Evolutionary conservation across 2,113 vertebrate species (phyloP), one percentile per base, ranked within the genome.

Genomic region (Nansenia antarctica): DNA sequence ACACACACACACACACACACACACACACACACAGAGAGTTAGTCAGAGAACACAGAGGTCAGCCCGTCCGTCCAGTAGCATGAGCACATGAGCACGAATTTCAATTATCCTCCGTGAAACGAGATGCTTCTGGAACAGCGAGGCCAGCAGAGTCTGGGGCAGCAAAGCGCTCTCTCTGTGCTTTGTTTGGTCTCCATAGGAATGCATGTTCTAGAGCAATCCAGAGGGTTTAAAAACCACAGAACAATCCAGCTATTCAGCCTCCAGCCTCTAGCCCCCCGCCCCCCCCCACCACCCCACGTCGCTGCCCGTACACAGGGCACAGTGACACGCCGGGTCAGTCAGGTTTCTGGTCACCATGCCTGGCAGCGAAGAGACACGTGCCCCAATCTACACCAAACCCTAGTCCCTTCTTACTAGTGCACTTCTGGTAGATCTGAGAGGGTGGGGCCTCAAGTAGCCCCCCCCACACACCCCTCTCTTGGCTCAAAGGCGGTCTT

Each of bases 181-280:
- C 65, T 70, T 66, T 71, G 64, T 65, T 77, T 67, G 35, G 24
- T 55, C 22, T 30, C 54, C 22, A 74, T 30, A 70, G 70, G 78
- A 88, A 82, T 80, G 67, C 64, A 60, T 57, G 58, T 65, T 84
- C 70, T 59, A 63, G 58, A 81, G 6, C 69, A 64, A 75, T 67
- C 62, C 69, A 65, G 54, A 18, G 29, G 71, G 79, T 84, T 65
- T 75, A 30, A 82, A 47, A 76, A 66, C 65, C 35, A 66, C 67
- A 73, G 67, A 76, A 87, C 83, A 87, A 87, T 83, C 65, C 68
- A 64, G 74, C 78, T 68, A 86, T 83, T 84, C 67, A 79, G 66
- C 58, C 55, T 53, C 65, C 52, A 57, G 66, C 64, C 69, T 62
- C 62, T n/a, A 72, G 24, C 20, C 65, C 35, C 26, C 53, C 26